Conservation (phyloP, 2,797 vertebrate genomes). For the Enteromius unitaeniatus region DNA sequence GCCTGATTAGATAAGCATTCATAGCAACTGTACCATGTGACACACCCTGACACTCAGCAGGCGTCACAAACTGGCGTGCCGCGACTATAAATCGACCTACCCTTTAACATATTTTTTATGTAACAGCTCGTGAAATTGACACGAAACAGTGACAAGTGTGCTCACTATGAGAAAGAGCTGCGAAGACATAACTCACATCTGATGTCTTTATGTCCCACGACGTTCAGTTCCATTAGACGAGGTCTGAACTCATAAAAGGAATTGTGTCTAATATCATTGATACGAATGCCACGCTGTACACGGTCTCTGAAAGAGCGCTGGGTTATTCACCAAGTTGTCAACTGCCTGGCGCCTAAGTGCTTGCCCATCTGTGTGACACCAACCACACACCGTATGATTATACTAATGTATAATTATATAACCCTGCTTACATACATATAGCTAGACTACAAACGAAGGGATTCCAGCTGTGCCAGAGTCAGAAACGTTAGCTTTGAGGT, state of each 20-base stretch:
- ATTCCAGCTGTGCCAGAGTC: background rate
- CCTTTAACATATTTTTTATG: constrained; percentile 28
- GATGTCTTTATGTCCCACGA: constrained; percentile 48
- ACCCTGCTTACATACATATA: constrained; percentile 6
- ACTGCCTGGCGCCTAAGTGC: constrained; percentile 33
- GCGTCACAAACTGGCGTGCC: constrained; percentile 24
- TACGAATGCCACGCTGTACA: constrained; percentile 22
- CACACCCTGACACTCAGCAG: constrained; percentile 34
- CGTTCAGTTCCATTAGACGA: constrained; percentile 38
- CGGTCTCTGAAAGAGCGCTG: background rate
- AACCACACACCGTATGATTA: constrained; percentile 10
- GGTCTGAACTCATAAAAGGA: constrained; percentile 26
- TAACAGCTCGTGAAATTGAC: constrained; percentile 45
- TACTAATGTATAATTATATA: constrained; percentile 22
- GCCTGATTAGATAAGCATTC: constrained; percentile 50
- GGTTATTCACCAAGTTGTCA: constrained; percentile 38
- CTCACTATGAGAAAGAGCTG: constrained; percentile 19
- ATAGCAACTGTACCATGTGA: constrained; percentile 43
- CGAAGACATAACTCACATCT: constrained; percentile 36
- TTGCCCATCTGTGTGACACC: constrained; percentile 39
- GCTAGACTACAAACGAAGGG: background rate
- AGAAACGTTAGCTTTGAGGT: background rate
- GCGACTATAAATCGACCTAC: constrained; percentile 14
- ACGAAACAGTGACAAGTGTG: constrained; percentile 41
- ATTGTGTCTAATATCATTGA: constrained; percentile 13